These are phyloP conservation scores for Poecile montanus DNA, from an alignment of 2,797 vertebrate genomes.

Conservation along the genomic window DNA sequence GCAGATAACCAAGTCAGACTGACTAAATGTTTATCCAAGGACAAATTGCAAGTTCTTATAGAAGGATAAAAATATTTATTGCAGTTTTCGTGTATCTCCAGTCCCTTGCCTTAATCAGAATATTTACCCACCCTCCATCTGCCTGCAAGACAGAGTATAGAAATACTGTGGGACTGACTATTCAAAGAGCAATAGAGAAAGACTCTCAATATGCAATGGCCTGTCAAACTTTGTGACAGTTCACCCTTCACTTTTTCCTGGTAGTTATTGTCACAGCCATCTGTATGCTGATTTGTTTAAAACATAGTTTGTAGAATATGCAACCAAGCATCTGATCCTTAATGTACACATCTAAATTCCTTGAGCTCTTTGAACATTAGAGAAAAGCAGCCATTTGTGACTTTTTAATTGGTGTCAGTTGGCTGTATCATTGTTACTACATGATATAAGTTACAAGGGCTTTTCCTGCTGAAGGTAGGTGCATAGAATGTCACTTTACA, in stretches of 20 bases:
- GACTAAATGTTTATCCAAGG: background rate
- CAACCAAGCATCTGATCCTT: conserved; percentile 52
- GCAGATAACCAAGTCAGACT: background rate
- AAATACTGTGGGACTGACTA: background rate
- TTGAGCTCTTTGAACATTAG: conserved; percentile 50
- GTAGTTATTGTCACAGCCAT: conserved; percentile 54
- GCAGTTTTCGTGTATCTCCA: background rate
- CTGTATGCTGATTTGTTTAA: conserved; percentile 55
- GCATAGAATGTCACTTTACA: conserved; percentile 40
- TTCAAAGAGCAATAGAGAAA: background rate
- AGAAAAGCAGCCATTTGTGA: conserved; percentile 66
- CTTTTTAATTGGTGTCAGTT: conserved; percentile 72
- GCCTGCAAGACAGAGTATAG: background rate
- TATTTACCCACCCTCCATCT: background rate
- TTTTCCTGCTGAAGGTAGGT: conserved; percentile 12
- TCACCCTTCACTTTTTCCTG: conserved; percentile 21
- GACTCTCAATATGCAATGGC: background rate
- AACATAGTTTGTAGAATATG: conserved; percentile 56
- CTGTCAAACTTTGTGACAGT: conserved; percentile 45
- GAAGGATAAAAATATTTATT: background rate
- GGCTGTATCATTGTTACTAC: conserved; percentile 60
- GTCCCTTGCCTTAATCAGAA: background rate
- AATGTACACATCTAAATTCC: conserved; percentile 62
- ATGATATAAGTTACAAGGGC: conserved; percentile 56
- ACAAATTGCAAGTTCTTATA: background rate